Conservation (phyloP, 1,140 invertebrate species). For the Ctenoplectra terminalis region DNA sequence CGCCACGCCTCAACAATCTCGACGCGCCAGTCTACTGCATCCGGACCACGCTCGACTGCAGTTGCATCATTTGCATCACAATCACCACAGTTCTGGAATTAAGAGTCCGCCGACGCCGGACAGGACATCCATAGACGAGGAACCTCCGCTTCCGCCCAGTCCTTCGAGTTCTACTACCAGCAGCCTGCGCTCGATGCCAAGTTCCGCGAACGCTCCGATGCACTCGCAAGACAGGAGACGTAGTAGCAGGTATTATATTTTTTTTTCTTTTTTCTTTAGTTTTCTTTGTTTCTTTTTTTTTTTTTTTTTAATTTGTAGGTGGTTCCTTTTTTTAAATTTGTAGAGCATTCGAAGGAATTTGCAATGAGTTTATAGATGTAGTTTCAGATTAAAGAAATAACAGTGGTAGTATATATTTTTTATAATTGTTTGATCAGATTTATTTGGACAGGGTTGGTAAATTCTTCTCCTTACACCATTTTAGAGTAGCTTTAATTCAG, state of each 20-base stretch:
- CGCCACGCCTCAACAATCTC: conserved; percentile 80
- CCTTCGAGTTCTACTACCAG: conserved; percentile 81
- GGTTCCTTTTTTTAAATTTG: too few relatives aligned
- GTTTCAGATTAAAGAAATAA: too few relatives aligned
- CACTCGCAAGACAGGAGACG: conserved; percentile 78
- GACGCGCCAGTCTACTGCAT: conserved; percentile 86
- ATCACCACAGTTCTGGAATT: conserved; percentile 77
- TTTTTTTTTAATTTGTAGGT: too few relatives aligned
- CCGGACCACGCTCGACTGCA: conserved; percentile 87
- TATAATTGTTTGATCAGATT: too few relatives aligned
- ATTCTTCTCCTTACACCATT: too few relatives aligned
- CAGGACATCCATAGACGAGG: conserved; percentile 75
- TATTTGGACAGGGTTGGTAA: too few relatives aligned
- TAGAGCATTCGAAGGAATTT: too few relatives aligned
- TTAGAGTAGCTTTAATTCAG: too few relatives aligned
- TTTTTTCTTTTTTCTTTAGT: too few relatives aligned
- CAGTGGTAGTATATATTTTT: too few relatives aligned
- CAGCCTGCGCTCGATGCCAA: conserved; percentile 82
- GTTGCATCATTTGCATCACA: conserved; percentile 81
- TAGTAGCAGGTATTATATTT: conserved; percentile 76
- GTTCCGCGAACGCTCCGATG: conserved; percentile 76
- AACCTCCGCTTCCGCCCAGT: conserved; percentile 77
- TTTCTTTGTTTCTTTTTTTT: too few relatives aligned
- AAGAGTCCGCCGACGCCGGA: conserved; percentile 77
- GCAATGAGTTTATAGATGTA: too few relatives aligned